Percentiles rank a stretch among this genome's conserved stretches.
Evolutionary conservation across 2,888 invertebrate genomes (phyloP).

Genomic region (Nomada fabriciana): DNA sequence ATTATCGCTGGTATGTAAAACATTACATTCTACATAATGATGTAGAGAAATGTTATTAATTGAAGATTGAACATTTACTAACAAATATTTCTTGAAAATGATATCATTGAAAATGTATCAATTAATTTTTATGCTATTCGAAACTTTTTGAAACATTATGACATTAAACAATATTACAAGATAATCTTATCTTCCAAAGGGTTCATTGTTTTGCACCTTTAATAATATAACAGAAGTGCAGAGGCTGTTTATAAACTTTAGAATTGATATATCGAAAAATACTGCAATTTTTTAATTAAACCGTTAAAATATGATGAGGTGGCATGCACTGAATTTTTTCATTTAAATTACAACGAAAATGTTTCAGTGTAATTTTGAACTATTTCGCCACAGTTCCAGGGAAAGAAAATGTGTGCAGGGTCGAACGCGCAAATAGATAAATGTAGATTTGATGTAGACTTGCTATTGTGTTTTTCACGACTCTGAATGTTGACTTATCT

Average conservation of each 20-base stretch:
- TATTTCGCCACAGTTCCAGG: slow-evolving; percentile 55
- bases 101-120: slow-evolving; percentile 24
- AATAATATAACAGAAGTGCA: slow-evolving; percentile 50
- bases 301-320: slow-evolving; percentile 36
- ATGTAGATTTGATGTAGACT: slow-evolving; percentile 8
- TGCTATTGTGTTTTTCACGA: slow-evolving; percentile 23
- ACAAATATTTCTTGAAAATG: not conserved
- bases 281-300: slow-evolving; percentile 19
- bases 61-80: not conserved
- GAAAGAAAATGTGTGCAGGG: slow-evolving; percentile 52
- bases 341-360: slow-evolving; percentile 30
- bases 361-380: slow-evolving; percentile 31
- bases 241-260: slow-evolving; percentile 56
- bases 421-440: slow-evolving; percentile 52
- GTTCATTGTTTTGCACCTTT: slow-evolving; percentile 60
- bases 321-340: slow-evolving; percentile 57
- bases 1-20: slow-evolving; percentile 22
- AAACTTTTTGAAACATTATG: not conserved
- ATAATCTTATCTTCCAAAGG: slow-evolving; percentile 58
- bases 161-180: slow-evolving; percentile 9
- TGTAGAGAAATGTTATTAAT: slow-evolving; percentile 20
- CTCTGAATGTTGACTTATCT: not conserved
- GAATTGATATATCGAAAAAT: slow-evolving; percentile 26
- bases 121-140: slow-evolving; percentile 6
- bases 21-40: slow-evolving; percentile 18